Base-by-base conservation (phyloP, 1,140 invertebrate species). In the Magallana gigas region DNA sequence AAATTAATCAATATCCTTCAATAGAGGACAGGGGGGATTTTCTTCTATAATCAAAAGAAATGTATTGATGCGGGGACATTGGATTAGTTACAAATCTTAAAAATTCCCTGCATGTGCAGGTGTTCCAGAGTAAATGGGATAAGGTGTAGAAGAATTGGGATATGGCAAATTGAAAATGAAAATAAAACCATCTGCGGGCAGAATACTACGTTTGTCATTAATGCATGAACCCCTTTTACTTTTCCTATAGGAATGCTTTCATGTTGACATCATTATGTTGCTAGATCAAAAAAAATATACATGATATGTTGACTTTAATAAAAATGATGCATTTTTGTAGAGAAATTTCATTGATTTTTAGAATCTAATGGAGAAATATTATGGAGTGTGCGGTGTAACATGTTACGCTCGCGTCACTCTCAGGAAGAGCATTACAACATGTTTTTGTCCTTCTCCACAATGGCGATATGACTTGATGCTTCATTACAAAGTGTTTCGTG, bases 141-240 rank as follows among this genome's bases (percentile, higher is more conserved):
- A 71, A 71, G 64, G 64, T 71, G 64, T 23, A 23, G 64, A 71
- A 71, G 18, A 71, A 18, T 29, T 11, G 1, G n/a, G 64, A 18
- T 71, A 71, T 29, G 64, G 64, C 64, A 71, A 71, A 71, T 71
- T 71, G 64, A 18, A 71, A 23, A 71, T 71, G 64, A 71, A 71
- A 71, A 71, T 71, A 71, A 71, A 71, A 71, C 64, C 64, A 71
- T 71, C 64, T 71, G 64, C 23, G 11, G 64, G 18, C 23, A 71
- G 29, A 71, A 71, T 71, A 18, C 9, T 11, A 71, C 64, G 18
- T 71, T 71, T 71, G 29, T 71, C 64, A 71, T 71, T 18, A 71
- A 71, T 71, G 64, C 64, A 71, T 18, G 18, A 48, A 23, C 64
- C 18, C 29, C 8, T n/a, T 23, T 71, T 71, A 71, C 29, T 71